A percentile compares a stretch with the other conserved stretches of the same genome.
phyloP scores from a whole-genome alignment of 2,113 vertebrate species.

The Balaenoptera acutorostrata region DNA sequence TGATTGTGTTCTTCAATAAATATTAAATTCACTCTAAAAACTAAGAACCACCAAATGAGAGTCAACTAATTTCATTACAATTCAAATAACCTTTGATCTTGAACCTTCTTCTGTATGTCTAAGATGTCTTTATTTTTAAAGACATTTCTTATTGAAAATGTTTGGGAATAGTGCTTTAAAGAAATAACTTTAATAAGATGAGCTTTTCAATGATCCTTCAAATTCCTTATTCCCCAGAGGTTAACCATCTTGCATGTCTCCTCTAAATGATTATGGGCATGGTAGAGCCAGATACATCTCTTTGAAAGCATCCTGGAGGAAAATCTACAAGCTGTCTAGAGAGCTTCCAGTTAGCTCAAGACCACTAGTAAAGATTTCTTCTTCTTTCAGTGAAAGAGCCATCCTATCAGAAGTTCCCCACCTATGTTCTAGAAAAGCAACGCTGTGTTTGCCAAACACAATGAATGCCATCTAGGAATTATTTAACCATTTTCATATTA shows the following conservation, averaged over 20 bases:
- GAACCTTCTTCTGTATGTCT: not conserved
- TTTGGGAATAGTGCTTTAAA: not conserved
- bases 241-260: not conserved
- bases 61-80: conserved; percentile 47
- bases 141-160: not conserved
- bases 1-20: not conserved
- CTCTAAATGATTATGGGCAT: not conserved
- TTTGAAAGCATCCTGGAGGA: not conserved
- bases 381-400: not conserved
- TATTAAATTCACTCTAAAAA: conserved; percentile 59
- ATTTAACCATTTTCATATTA: conserved; percentile 42
- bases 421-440: conserved; percentile 1
- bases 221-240: not conserved
- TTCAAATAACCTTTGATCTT: conserved; percentile 20
- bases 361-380: not conserved
- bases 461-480: conserved; percentile 24
- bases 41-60: conserved; percentile 66
- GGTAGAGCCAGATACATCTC: not conserved
- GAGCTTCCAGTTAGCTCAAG: not conserved
- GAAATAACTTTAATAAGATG: not conserved
- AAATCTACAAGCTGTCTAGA: not conserved
- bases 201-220: not conserved
- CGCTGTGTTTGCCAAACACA: not conserved
- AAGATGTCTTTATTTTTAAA: not conserved
- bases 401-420: not conserved